Evolutionary conservation across 2,113 vertebrate genomes (phyloP).

Genomic region (Helogale parvula): DNA sequence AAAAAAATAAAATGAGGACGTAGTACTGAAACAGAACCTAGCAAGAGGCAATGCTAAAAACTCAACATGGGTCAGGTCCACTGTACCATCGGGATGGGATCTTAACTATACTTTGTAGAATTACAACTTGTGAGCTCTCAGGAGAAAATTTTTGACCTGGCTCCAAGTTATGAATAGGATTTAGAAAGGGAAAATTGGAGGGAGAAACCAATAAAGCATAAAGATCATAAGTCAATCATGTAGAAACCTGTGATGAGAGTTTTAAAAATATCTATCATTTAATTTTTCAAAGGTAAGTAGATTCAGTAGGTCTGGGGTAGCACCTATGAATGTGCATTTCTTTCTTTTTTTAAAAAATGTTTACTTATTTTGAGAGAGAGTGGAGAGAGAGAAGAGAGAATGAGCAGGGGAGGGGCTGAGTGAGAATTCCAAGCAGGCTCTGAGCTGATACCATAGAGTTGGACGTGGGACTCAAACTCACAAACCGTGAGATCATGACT

Average conservation of each 20-base stretch:
- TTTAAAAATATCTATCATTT: background rate
- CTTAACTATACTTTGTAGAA: background rate
- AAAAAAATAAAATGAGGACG: background rate
- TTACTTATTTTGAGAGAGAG: too few species aligned
- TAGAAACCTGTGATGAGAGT: background rate
- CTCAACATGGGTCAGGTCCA: background rate
- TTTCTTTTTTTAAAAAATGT: background rate
- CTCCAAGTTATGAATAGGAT: background rate
- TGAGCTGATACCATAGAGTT: too few species aligned
- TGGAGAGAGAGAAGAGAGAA: too few species aligned
- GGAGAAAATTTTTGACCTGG: background rate
- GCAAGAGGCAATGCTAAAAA: background rate
- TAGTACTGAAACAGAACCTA: background rate
- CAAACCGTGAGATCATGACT: too few species aligned
- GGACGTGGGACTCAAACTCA: too few species aligned
- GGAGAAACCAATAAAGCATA: background rate
- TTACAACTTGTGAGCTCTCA: background rate
- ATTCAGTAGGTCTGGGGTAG: background rate
- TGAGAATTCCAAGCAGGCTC: too few species aligned
- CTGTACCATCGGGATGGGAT: background rate
- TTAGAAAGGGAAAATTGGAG: background rate
- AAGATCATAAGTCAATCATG: background rate
- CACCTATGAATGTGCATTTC: background rate
- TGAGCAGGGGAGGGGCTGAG: too few species aligned
- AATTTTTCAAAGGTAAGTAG: constrained; percentile 6